phyloP scores from a whole-genome alignment of 2,113 vertebrate genomes.

The Gymnogyps californianus region DNA sequence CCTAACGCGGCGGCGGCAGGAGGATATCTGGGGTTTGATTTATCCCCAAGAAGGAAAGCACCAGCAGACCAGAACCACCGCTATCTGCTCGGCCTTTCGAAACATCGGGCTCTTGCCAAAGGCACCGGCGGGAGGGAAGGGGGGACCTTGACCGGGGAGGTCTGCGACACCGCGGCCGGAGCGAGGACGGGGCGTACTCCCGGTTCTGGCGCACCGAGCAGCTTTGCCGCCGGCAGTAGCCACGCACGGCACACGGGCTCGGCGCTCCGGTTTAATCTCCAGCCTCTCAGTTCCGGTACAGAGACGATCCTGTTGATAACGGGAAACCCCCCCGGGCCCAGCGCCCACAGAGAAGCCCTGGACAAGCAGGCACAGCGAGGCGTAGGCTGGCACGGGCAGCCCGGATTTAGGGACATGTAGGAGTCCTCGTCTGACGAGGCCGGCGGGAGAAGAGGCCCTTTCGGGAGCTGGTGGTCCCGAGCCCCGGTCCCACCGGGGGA shows the following conservation, averaged over 20 bases:
- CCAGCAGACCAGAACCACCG: neutral
- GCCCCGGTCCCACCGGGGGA: neutral
- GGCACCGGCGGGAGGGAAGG: neutral
- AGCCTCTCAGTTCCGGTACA: rapidly evolving
- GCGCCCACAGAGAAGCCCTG: neutral
- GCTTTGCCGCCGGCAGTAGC: neutral
- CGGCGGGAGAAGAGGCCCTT: neutral
- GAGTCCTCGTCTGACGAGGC: rapidly evolving
- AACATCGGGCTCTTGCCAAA: neutral
- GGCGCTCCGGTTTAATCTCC: rapidly evolving
- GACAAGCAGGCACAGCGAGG: neutral
- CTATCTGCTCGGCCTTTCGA: neutral
- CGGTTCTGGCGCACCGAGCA: rapidly evolving
- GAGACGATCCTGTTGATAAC: neutral
- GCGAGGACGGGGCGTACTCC: neutral
- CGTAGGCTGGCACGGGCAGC: rapidly evolving
- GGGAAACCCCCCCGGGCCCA: neutral
- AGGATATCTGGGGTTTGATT: neutral
- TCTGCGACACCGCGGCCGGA: neutral
- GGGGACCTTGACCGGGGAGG: neutral
- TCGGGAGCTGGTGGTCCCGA: neutral
- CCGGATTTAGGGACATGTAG: rapidly evolving
- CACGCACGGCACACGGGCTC: rapidly evolving
- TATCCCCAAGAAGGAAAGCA: neutral
- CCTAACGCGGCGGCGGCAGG: rapidly evolving